Evolutionary conservation across 2,888 invertebrate genomes (phyloP).

Genomic region (Dynastes maya): DNA sequence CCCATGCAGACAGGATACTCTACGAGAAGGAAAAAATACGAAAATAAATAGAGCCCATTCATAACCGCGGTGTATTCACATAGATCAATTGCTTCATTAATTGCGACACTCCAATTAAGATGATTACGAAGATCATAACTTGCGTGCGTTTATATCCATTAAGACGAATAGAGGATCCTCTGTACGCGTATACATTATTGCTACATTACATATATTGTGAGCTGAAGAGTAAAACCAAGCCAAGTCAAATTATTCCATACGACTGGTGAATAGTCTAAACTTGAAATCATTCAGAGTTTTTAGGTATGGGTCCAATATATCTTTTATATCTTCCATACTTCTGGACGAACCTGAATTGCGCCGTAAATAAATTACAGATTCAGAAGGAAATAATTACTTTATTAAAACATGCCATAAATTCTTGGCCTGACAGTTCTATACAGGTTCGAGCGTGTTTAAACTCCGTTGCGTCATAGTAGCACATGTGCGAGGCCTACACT

Average conservation of each 20-base stretch:
- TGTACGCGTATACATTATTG: background rate
- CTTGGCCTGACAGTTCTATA: too few species aligned
- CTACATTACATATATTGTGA: background rate
- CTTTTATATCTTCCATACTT: too few species aligned
- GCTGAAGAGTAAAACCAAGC: background rate
- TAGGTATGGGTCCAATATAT: too few species aligned
- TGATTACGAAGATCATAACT: conserved; percentile 32
- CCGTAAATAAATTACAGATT: too few species aligned
- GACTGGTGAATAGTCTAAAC: background rate
- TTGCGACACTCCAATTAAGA: conserved; percentile 38
- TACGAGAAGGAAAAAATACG: background rate
- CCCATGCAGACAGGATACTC: background rate
- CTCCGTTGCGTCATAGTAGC: too few species aligned
- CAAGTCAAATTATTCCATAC: background rate
- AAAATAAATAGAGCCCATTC: conserved; percentile 32
- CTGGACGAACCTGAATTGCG: too few species aligned
- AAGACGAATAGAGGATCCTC: conserved; percentile 6
- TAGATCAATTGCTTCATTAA: conserved; percentile 40
- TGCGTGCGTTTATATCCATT: conserved; percentile 15
- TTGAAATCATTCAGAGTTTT: background rate
- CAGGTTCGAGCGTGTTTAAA: too few species aligned
- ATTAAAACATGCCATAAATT: too few species aligned
- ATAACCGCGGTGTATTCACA: conserved; percentile 12
- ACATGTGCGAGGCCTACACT: too few species aligned
- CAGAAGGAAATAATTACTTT: too few species aligned